Evolutionary conservation across 2,797 vertebrate species (phyloP).

Genomic region (Rhincodon typus): DNA sequence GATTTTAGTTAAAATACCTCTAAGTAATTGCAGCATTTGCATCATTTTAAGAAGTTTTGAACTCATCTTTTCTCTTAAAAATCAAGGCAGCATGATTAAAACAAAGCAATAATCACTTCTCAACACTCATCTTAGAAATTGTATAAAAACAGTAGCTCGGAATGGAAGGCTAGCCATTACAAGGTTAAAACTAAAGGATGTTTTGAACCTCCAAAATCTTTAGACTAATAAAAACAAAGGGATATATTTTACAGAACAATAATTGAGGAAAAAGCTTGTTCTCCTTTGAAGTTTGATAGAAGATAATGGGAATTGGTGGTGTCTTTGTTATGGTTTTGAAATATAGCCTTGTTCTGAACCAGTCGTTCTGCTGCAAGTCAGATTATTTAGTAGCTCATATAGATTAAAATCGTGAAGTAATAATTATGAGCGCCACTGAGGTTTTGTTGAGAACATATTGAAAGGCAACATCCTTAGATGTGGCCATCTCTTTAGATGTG

Average conservation of each 20-base stretch:
- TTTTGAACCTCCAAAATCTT: neutral
- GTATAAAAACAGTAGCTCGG: neutral
- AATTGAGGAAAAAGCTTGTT: slow-evolving; percentile 11
- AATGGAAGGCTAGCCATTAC: neutral
- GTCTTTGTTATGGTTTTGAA: slow-evolving; percentile 17
- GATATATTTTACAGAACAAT: slow-evolving; percentile 22
- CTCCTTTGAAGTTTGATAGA: slow-evolving; percentile 33
- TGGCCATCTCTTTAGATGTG: neutral
- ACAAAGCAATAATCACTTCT: neutral
- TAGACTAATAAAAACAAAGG: neutral
- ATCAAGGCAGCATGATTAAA: neutral
- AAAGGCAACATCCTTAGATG: neutral
- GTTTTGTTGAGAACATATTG: slow-evolving; percentile 16
- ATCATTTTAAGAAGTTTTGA: neutral
- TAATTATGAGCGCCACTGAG: neutral
- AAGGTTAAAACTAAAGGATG: neutral
- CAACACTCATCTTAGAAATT: neutral
- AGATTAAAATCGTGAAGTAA: slow-evolving; percentile 19
- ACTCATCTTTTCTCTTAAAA: neutral
- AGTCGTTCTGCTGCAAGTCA: neutral
- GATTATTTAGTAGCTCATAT: slow-evolving; percentile 29
- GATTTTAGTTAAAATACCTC: neutral
- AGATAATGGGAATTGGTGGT: slow-evolving; percentile 11
- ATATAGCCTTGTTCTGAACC: slow-evolving; percentile 22
- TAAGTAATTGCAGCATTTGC: neutral